These are phyloP conservation scores for Enteromius viviparus DNA, from an alignment of 2,797 vertebrate genomes.

Conservation along the genomic window DNA sequence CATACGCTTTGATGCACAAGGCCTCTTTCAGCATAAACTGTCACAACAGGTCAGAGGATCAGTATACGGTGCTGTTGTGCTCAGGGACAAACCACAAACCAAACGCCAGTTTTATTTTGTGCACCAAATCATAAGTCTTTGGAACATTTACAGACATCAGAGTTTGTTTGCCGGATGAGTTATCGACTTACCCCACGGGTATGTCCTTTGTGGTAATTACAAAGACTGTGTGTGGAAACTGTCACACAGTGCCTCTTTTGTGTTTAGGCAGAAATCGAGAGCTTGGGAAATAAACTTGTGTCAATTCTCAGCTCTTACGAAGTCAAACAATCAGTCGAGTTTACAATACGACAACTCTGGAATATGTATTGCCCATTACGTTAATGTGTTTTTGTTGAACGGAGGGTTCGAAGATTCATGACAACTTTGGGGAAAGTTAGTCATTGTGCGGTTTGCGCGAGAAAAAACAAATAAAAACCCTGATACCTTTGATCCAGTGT, in stretches of 20 bases:
- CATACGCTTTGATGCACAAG: constrained; percentile 29
- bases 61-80: constrained; percentile 69
- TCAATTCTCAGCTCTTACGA: constrained; percentile 62
- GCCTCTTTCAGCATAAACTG: constrained; percentile 38
- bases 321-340: constrained; percentile 67
- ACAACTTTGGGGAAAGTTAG: constrained; percentile 59
- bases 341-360: constrained; percentile 61
- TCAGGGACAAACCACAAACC: constrained; percentile 68
- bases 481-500: constrained; percentile 66
- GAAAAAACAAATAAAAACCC: constrained; percentile 59
- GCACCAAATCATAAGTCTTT: constrained; percentile 63
- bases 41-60: constrained; percentile 57
- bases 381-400: constrained; percentile 65
- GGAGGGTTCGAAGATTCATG: constrained; percentile 66
- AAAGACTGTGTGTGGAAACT: constrained; percentile 69
- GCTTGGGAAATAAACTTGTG: constrained; percentile 53
- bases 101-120: constrained; percentile 62
- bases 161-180: constrained; percentile 81
- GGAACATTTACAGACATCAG: constrained; percentile 79
- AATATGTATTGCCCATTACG: constrained; percentile 70
- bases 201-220: constrained; percentile 78
- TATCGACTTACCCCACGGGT: constrained; percentile 75
- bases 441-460: constrained; percentile 66
- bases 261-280: constrained; percentile 48
- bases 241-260: constrained; percentile 70